Conservation (phyloP, 23 tunicate genomes). For the Ciona savignyi region DNA sequence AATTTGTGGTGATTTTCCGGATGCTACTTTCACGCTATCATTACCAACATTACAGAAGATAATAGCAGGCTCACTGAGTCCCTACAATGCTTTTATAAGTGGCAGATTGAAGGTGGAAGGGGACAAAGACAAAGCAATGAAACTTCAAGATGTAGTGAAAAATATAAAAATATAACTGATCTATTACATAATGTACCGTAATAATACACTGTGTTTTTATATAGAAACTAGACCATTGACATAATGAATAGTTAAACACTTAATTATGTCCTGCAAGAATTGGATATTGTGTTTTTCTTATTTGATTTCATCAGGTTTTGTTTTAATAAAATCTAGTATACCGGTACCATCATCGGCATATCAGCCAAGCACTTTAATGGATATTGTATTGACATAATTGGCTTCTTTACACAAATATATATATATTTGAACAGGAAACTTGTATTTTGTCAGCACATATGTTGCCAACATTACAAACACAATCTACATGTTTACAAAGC, state of each 20-base stretch:
- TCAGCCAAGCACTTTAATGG: too few species aligned
- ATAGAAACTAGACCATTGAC: background rate
- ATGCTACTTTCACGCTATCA: conserved; percentile 27
- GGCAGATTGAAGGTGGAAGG: conserved; percentile 43
- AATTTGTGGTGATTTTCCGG: conserved; percentile 23
- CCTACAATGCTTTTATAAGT: conserved; percentile 51
- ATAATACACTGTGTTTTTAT: background rate
- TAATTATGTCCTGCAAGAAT: too few species aligned
- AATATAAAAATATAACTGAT: conserved; percentile 8
- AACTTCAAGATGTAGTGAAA: conserved; percentile 52
- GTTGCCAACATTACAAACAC: background rate
- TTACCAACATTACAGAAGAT: conserved; percentile 24
- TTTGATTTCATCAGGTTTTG: too few species aligned
- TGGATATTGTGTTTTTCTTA: too few species aligned
- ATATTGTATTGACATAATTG: conserved; percentile 1
- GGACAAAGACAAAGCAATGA: conserved; percentile 36
- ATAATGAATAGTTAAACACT: too few species aligned
- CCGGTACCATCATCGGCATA: background rate
- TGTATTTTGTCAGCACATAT: background rate
- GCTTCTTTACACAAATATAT: background rate
- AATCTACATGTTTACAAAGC: background rate
- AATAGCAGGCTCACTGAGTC: conserved; percentile 26
- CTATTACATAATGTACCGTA: background rate
- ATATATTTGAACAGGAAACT: background rate
- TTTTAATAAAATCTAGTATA: background rate